Conservation (phyloP, 2,113 vertebrate genomes). For the Stictonetta naevosa region DNA sequence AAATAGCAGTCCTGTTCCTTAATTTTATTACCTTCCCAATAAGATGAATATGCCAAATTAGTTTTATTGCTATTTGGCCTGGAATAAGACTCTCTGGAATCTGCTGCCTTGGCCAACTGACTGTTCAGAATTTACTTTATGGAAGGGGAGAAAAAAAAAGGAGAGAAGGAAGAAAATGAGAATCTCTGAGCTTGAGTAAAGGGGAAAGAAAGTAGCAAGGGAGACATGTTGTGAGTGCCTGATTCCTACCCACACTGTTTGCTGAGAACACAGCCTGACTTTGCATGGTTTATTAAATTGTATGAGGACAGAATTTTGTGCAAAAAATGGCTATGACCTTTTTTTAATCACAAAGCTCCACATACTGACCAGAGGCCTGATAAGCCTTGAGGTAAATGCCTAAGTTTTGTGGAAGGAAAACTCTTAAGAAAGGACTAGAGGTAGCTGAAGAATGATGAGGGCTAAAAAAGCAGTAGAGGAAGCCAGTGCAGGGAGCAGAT, state of each 20-base stretch:
- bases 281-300: not conserved
- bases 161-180: not conserved
- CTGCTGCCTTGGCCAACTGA: conserved; percentile 7
- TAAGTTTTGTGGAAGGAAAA: not conserved
- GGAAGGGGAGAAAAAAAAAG: not conserved
- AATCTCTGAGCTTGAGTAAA: not conserved
- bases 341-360: not conserved
- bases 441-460: not conserved
- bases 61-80: conserved; percentile 50
- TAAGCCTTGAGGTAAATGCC: not conserved
- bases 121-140: conserved; percentile 27
- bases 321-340: not conserved
- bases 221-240: not conserved
- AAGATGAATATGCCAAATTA: conserved; percentile 34
- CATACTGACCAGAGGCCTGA: not conserved
- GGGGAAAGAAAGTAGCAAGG: not conserved
- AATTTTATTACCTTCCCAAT: conserved; percentile 57
- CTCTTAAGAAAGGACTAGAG: not conserved
- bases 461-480: not conserved
- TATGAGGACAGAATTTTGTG: not conserved
- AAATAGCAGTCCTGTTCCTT: conserved; percentile 34
- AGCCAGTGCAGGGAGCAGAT: not conserved
- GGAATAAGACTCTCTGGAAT: conserved; percentile 36
- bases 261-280: not conserved
- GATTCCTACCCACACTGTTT: not conserved